Evolutionary conservation across 1,140 invertebrate genomes (phyloP), one percentile per base, ranked within the genome.

Genomic region (Leguminivora glycinivorella): DNA sequence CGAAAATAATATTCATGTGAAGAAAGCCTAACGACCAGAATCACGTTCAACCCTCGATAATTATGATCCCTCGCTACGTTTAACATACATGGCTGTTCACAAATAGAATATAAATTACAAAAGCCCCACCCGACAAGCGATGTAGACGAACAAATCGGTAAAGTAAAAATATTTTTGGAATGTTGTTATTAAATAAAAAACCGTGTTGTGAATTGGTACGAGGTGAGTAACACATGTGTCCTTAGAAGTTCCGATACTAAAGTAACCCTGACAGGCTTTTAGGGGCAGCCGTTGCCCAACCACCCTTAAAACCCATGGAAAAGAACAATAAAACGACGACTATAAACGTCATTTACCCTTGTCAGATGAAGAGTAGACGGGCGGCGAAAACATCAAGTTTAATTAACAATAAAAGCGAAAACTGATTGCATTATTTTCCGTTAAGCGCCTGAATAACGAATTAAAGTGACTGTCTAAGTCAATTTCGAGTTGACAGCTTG

Each of bases 261-360:
- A 77, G 71, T 63, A 63, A 77, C 75, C 68, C 56, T 75, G 75
- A 73, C 75, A 75, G 75, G 73, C 75, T 77, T 75, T 77, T 77
- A 77, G 73, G 17, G 47, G 43, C 71, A 77, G 31, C 70, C 68
- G 73, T 70, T 38, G 68, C 52, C 34, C 47, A 34, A 19, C 25
- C 40, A 69, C 22, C 70, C 31, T 56, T 56, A 70, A 63, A 63
- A 34, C 58, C 58, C 26, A 60, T 63, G 58, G 24, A 63, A 29
- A 63, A 29, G 58, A 63, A 63, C 58, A 63, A 63, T 63, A 34
- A 63, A 63, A 63, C 17, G 25, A 29, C 26, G 58, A 63, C 58
- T 31, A 63, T 63, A 63, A 63, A 63, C 29, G 58, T 63, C 29
- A 63, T 63, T 26, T 34, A 63, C 58, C 58, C 58, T 63, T 34